These are phyloP conservation scores for Scopus umbretta DNA, from an alignment of 2,113 vertebrate genomes.

Conservation along the genomic window DNA sequence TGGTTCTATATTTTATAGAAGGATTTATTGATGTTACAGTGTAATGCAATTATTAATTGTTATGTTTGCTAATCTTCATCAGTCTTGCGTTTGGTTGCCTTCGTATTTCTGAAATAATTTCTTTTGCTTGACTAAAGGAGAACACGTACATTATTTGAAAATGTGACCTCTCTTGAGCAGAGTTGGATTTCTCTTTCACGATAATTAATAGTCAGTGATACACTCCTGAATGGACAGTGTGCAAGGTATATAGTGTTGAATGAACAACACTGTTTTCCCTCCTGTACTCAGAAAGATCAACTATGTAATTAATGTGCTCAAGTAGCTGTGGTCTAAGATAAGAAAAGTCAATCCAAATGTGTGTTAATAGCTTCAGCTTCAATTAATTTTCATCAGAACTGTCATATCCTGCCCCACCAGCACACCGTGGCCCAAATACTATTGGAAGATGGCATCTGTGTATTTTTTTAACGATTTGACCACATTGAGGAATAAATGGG, in stretches of 20 bases:
- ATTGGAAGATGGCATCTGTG: not conserved
- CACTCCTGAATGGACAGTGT: not conserved
- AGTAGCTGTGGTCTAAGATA: constrained; percentile 28
- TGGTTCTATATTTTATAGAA: not conserved
- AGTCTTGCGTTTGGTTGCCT: not conserved
- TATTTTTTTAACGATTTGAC: not conserved
- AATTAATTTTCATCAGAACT: constrained; percentile 46
- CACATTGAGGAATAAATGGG: not conserved
- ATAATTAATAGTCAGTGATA: not conserved
- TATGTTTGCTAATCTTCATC: not conserved
- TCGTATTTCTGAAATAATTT: not conserved
- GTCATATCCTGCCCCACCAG: not conserved
- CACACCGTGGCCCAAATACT: not conserved
- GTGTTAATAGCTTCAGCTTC: constrained; percentile 17
- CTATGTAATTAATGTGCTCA: constrained; percentile 1
- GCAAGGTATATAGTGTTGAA: not conserved
- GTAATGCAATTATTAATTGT: not conserved
- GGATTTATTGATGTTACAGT: not conserved
- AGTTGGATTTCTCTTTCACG: not conserved
- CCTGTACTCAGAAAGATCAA: not conserved
- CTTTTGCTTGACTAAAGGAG: not conserved
- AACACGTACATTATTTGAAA: not conserved
- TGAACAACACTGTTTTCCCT: not conserved
- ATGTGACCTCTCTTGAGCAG: not conserved
- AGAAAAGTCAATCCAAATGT: constrained; percentile 12